These are phyloP conservation scores for Baronia brevicornis DNA, from an alignment of 2,888 invertebrate species.

Conservation along the genomic window DNA sequence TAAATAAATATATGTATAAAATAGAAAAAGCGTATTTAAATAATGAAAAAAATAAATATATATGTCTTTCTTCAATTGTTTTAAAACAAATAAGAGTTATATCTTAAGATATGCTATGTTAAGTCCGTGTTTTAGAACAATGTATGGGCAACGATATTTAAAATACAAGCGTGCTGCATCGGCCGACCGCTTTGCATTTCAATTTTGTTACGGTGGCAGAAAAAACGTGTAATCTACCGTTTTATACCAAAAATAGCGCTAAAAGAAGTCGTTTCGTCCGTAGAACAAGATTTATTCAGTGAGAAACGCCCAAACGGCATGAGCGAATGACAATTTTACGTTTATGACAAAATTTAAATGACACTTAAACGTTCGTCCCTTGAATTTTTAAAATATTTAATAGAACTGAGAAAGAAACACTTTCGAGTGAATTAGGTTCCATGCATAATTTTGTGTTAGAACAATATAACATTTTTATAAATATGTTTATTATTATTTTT, in stretches of 20 bases:
- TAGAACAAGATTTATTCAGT: slow-evolving; percentile 8
- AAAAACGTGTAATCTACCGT: too few relatives aligned
- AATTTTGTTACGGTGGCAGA: too few relatives aligned
- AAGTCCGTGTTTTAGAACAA: too few relatives aligned
- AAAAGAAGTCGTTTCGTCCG: slow-evolving; percentile 1
- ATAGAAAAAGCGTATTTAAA: too few relatives aligned
- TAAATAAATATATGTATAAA: too few relatives aligned
- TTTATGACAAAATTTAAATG: slow-evolving; percentile 6
- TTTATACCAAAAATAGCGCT: neutral
- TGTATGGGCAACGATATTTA: too few relatives aligned
- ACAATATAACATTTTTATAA: neutral
- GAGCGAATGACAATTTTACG: slow-evolving; percentile 5
- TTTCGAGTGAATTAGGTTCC: slow-evolving; percentile 1
- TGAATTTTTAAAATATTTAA: slow-evolving; percentile 2
- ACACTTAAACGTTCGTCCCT: neutral
- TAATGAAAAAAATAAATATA: too few relatives aligned
- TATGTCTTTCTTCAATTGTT: too few relatives aligned
- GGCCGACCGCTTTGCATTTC: too few relatives aligned
- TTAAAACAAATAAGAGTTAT: neutral
- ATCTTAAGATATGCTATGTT: neutral
- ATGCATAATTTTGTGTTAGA: neutral
- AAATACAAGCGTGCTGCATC: too few relatives aligned
- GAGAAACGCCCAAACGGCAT: slow-evolving; percentile 2
- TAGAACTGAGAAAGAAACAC: slow-evolving; percentile 4
- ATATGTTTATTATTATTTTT: too few relatives aligned